Evolutionary conservation across 2,888 invertebrate genomes (phyloP).

Genomic region (Drosophila prolongata): DNA sequence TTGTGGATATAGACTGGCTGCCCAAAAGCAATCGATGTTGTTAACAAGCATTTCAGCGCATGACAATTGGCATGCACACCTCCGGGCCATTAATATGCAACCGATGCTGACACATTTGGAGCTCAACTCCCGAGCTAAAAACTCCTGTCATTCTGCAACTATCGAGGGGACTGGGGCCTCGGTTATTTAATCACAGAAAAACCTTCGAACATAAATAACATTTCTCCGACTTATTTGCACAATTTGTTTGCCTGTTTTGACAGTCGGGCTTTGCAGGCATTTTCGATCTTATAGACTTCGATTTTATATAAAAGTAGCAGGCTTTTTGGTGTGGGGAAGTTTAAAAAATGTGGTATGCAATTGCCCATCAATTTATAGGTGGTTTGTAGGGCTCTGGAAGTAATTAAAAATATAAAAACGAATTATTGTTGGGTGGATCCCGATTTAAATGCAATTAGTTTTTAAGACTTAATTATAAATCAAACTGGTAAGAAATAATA

Average conservation of each 20-base stretch:
- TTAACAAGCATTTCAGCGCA: slow-evolving; percentile 83
- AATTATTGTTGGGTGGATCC: not conserved
- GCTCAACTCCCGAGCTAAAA: slow-evolving; percentile 15
- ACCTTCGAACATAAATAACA: slow-evolving; percentile 69
- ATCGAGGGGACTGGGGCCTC: slow-evolving; percentile 45
- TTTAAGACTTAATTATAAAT: too few species aligned
- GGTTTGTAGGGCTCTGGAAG: not conserved
- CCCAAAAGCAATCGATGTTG: slow-evolving; percentile 69
- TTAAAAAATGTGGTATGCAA: not conserved
- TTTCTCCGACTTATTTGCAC: slow-evolving; percentile 76
- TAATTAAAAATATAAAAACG: slow-evolving; percentile 9
- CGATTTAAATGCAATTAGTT: not conserved
- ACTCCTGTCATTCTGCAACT: slow-evolving; percentile 62
- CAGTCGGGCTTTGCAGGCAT: slow-evolving; percentile 65
- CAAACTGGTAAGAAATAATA: too few species aligned
- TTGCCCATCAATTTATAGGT: slow-evolving; percentile 1
- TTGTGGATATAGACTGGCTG: slow-evolving; percentile 3
- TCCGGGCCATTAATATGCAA: slow-evolving; percentile 78
- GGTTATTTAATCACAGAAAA: slow-evolving; percentile 71
- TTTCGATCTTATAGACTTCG: slow-evolving; percentile 12
- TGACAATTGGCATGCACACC: slow-evolving; percentile 82
- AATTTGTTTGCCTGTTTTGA: slow-evolving; percentile 80
- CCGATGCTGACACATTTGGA: slow-evolving; percentile 63
- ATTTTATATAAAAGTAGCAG: slow-evolving; percentile 14
- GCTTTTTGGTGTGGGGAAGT: too few species aligned